These are phyloP conservation scores for Drosophila yooni DNA, from an alignment of 2,888 invertebrate genomes.

Conservation along the genomic window DNA sequence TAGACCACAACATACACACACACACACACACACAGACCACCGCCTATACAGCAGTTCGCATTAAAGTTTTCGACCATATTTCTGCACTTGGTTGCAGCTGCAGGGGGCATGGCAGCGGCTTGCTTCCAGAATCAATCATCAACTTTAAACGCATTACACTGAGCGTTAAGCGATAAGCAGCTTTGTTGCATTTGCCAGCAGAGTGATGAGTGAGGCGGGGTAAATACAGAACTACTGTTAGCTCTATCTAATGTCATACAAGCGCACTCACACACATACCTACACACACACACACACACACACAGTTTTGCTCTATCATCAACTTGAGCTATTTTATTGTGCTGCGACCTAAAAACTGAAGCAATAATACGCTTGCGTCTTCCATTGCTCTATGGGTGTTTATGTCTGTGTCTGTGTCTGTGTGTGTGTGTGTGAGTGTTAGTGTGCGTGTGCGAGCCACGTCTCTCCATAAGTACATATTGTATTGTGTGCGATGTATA, in stretches of 20 bases:
- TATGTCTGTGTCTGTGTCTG: slow-evolving; percentile 20
- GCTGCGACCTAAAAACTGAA: slow-evolving; percentile 62
- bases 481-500: slow-evolving; percentile 45
- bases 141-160: slow-evolving; percentile 77
- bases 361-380: slow-evolving; percentile 77
- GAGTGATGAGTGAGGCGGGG: neutral
- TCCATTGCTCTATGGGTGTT: slow-evolving; percentile 40
- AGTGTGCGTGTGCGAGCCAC: slow-evolving; percentile 28
- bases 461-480: slow-evolving; percentile 44
- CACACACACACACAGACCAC: neutral
- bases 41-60: slow-evolving; percentile 27
- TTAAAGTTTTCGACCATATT: slow-evolving; percentile 66
- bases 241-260: slow-evolving; percentile 52
- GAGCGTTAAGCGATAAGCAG: slow-evolving; percentile 78
- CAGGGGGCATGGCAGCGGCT: neutral
- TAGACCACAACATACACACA: slow-evolving; percentile 3
- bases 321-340: slow-evolving; percentile 71
- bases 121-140: slow-evolving; percentile 67
- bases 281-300: slow-evolving; percentile 20
- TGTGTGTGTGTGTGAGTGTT: slow-evolving; percentile 2
- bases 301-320: slow-evolving; percentile 61
- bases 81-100: slow-evolving; percentile 72
- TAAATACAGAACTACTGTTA: slow-evolving; percentile 32
- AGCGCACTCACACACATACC: slow-evolving; percentile 19
- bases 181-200: slow-evolving; percentile 66